These are phyloP conservation scores for Tupaia chinensis DNA, from an alignment of 2,113 vertebrate species.

Conservation along the genomic window DNA sequence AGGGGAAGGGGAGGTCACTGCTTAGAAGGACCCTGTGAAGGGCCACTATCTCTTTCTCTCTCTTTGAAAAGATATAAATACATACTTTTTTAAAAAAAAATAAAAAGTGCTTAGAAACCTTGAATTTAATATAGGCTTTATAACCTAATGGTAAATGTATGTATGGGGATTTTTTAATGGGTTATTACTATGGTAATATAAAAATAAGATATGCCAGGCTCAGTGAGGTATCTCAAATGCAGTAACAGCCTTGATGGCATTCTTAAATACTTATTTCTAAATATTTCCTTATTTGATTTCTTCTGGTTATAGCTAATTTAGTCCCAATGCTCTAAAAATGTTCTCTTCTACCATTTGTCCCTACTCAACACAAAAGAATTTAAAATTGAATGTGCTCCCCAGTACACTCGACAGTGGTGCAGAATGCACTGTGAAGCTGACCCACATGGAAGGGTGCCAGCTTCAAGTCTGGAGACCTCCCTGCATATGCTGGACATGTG, in stretches of 20 bases:
- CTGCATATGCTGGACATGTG: too few relatives aligned
- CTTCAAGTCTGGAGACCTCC: too few relatives aligned
- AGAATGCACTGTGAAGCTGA: too few relatives aligned
- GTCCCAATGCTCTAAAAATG: slow-evolving; percentile 48
- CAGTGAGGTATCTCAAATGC: background rate
- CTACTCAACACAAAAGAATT: slow-evolving; percentile 24
- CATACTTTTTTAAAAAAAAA: too few relatives aligned
- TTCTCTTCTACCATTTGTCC: slow-evolving; percentile 44
- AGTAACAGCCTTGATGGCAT: background rate
- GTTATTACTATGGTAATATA: background rate
- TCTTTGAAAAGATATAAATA: too few relatives aligned
- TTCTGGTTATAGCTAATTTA: slow-evolving; percentile 7
- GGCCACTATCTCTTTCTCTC: too few relatives aligned
- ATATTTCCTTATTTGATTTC: slow-evolving; percentile 30
- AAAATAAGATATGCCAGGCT: slow-evolving; percentile 4
- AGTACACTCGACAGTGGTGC: too few relatives aligned
- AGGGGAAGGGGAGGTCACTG: too few relatives aligned
- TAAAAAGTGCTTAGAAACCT: background rate
- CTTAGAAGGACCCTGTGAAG: too few relatives aligned
- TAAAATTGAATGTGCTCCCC: background rate
- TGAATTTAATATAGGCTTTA: background rate
- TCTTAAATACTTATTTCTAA: slow-evolving; percentile 48
- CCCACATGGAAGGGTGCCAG: too few relatives aligned
- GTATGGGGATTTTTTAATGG: background rate
- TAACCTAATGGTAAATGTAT: background rate